Conservation (phyloP, 23 tunicate species). For the Phallusia fumigata region DNA sequence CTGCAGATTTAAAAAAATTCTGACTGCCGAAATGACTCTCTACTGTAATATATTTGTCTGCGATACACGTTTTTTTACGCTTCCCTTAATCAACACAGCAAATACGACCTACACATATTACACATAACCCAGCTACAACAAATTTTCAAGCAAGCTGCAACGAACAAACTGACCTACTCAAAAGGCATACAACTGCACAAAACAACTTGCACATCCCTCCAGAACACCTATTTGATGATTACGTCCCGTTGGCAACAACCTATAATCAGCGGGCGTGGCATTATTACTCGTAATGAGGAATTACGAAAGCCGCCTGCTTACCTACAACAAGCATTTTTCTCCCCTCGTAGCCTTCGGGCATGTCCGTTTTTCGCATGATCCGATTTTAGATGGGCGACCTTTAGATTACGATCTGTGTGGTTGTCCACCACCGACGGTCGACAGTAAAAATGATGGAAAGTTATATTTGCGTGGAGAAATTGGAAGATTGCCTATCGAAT, state of each 20-base stretch:
- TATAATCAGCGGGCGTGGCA: not conserved
- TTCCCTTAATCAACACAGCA: no score
- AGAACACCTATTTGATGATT: no score
- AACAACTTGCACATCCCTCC: no score
- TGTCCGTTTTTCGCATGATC: not conserved
- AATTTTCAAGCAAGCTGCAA: no score
- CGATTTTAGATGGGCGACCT: slow-evolving; percentile 2
- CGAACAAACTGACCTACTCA: no score
- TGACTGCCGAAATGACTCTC: no score
- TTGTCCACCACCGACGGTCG: not conserved
- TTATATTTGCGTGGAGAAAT: not conserved
- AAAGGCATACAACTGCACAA: no score
- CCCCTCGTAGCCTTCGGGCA: not conserved
- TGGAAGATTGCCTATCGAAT: slow-evolving; percentile 9
- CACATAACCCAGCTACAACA: no score
- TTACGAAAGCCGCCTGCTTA: not conserved
- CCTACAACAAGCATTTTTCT: not conserved
- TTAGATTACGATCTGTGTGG: not conserved
- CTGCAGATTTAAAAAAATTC: no score
- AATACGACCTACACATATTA: no score
- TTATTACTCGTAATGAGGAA: not conserved
- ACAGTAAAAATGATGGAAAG: not conserved
- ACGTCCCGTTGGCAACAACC: not conserved
- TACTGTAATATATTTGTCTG: no score
- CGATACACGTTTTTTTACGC: no score